Evolutionary conservation across 2,113 vertebrate species (phyloP), one percentile per base, ranked within the genome.

Genomic region (Eulemur rufifrons): DNA sequence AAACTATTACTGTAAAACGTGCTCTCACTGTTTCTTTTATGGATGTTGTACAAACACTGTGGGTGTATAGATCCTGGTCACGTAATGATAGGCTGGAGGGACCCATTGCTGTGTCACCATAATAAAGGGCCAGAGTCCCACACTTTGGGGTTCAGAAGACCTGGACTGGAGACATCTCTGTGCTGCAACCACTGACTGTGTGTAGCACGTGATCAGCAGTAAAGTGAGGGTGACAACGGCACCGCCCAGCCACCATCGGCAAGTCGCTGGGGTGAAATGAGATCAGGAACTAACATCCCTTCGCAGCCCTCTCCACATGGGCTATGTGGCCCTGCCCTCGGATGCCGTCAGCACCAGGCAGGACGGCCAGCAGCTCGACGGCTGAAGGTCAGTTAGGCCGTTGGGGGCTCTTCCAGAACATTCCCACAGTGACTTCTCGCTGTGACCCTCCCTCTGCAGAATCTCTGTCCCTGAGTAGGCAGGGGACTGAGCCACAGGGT

Each of bases 261-360:
- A 12, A 2, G 0, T 11, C 0, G 5, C 64, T 88, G 42, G 56
- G 37, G 8, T 64, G 63, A 45, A 47, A 47, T 47, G 68, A 76
- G 39, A 68, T 42, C 0, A 3, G 63, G 50, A 4, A 3, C 12
- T 34, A 27, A 6, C 56, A 76, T 12, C 29, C n/a, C 34, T 83
- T 21, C 5, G 61, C 63, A 42, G 11, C 52, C 15, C 42, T 45
- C 21, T 54, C 32, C 18, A 34, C 6, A 9, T 5, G 68, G 18
- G 50, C 29, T n/a, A 29, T 8, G 50, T n/a, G 0, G 0, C 5
- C 37, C 39, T 89, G 6, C 1, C 29, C n/a, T 61, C 32, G 52
- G n/a, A 6, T 54, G 2, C 6, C 17, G 32, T 34, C 47, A 42
- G 6, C 25, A 47, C 15, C 3, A n/a, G 18, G 56, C 34, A 81